Evolutionary conservation across 2,113 vertebrate genomes (phyloP).

Genomic region (Panurus biarmicus): DNA sequence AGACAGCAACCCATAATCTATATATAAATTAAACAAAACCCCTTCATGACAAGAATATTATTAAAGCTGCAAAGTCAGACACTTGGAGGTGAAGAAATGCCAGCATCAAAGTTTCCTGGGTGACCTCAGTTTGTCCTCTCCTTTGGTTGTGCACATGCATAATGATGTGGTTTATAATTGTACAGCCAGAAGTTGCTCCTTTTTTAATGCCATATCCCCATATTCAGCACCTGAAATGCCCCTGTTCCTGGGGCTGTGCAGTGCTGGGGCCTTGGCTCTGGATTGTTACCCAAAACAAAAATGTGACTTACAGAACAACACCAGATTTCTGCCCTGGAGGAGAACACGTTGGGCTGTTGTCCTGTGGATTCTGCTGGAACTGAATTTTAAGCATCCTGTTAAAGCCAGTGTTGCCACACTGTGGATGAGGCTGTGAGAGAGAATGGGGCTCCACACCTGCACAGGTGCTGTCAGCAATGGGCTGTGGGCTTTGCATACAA

Average conservation of each 20-base stretch:
- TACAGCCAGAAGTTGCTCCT: not conserved
- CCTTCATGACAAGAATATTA: constrained; percentile 15
- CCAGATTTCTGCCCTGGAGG: not conserved
- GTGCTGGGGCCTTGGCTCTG: not conserved
- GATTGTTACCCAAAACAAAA: rapidly evolving
- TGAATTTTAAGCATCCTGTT: not conserved
- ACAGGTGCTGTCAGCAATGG: not conserved
- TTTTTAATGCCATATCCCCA: not conserved
- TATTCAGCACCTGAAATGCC: not conserved
- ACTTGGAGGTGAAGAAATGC: not conserved
- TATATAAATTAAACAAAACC: constrained; percentile 41
- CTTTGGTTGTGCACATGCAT: not conserved
- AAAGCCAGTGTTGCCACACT: not conserved
- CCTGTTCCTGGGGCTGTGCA: not conserved
- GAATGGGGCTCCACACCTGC: not conserved
- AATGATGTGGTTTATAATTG: constrained; percentile 18
- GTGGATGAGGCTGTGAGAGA: not conserved
- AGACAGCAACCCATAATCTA: constrained; percentile 19
- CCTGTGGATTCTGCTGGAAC: not conserved
- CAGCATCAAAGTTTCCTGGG: not conserved
- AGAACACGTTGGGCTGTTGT: not conserved
- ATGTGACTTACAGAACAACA: not conserved
- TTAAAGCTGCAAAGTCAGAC: constrained; percentile 49
- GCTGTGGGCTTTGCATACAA: not conserved
- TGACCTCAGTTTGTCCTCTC: constrained; percentile 23